These are phyloP conservation scores for Apamea epomidion DNA, from an alignment of 2,888 invertebrate genomes.

Conservation along the genomic window DNA sequence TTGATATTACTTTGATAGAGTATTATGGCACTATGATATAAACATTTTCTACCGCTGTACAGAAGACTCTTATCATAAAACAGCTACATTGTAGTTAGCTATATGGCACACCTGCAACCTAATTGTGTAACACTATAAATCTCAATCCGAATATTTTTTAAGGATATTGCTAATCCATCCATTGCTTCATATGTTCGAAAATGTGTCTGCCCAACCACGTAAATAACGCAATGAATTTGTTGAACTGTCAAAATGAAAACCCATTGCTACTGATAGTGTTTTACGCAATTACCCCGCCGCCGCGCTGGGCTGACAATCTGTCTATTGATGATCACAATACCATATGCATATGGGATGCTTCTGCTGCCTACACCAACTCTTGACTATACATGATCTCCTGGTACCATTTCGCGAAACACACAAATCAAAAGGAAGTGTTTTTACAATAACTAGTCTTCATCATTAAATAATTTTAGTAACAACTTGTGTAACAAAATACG, in stretches of 20 bases:
- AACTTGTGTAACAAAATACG: conserved; percentile 3
- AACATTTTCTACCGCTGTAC: neutral
- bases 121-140: too few relatives aligned
- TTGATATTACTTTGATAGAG: neutral
- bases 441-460: conserved; percentile 2
- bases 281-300: too few relatives aligned
- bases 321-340: neutral
- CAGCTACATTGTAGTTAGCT: neutral
- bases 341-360: neutral
- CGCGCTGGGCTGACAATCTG: neutral
- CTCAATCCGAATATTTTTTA: too few relatives aligned
- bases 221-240: neutral
- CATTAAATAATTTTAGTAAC: neutral
- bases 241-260: neutral
- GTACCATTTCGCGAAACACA: neutral
- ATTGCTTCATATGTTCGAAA: neutral
- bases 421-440: neutral
- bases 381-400: neutral
- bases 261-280: too few relatives aligned
- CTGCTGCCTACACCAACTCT: neutral
- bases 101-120: too few relatives aligned
- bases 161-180: neutral
- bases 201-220: neutral
- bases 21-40: too few relatives aligned
- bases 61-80: neutral